phyloP scores from a whole-genome alignment of 2,888 invertebrate species.

The Phrixothrix hirtus region DNA sequence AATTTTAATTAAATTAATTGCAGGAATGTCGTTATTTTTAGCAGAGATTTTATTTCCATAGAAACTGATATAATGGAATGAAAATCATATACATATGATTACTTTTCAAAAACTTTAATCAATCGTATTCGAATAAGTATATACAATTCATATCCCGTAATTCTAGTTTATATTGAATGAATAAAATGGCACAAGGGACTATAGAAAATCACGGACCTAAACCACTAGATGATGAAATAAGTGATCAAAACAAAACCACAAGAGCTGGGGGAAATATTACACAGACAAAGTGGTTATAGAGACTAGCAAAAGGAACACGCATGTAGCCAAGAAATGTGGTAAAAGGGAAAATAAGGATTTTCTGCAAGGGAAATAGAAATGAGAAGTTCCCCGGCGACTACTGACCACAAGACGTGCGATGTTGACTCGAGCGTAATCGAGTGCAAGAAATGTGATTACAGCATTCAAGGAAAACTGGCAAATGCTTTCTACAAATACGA shows the following conservation, averaged over 20 bases:
- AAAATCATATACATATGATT: too few relatives aligned
- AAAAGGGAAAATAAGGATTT: slow-evolving; percentile 16
- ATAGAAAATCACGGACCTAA: slow-evolving; percentile 13
- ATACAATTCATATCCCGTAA: too few relatives aligned
- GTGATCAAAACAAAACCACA: slow-evolving; percentile 13
- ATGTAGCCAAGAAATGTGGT: slow-evolving; percentile 7
- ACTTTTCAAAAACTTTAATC: too few relatives aligned
- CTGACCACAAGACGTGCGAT: slow-evolving; percentile 47
- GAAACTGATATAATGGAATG: too few relatives aligned
- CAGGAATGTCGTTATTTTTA: too few relatives aligned
- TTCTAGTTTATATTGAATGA: slow-evolving; percentile 8
- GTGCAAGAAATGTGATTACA: slow-evolving; percentile 43
- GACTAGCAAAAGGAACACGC: slow-evolving; percentile 2
- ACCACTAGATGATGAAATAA: slow-evolving; percentile 14
- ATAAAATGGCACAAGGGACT: slow-evolving; percentile 12
- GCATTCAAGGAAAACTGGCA: slow-evolving; percentile 32
- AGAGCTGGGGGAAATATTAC: slow-evolving; percentile 6
- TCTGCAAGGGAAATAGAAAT: slow-evolving; percentile 32
- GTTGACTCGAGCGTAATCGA: slow-evolving; percentile 43
- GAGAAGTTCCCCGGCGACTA: slow-evolving; percentile 40
- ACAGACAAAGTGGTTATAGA: slow-evolving; percentile 1
- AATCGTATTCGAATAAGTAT: too few relatives aligned
- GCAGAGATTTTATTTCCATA: too few relatives aligned
- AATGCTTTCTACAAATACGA: slow-evolving; percentile 14
- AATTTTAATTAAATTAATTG: slow-evolving; percentile 10